Percentiles rank a stretch among this genome's conserved stretches.
These are phyloP conservation scores for Tenodera sinensis DNA, from an alignment of 2,888 invertebrate species.

Conservation along the genomic window DNA sequence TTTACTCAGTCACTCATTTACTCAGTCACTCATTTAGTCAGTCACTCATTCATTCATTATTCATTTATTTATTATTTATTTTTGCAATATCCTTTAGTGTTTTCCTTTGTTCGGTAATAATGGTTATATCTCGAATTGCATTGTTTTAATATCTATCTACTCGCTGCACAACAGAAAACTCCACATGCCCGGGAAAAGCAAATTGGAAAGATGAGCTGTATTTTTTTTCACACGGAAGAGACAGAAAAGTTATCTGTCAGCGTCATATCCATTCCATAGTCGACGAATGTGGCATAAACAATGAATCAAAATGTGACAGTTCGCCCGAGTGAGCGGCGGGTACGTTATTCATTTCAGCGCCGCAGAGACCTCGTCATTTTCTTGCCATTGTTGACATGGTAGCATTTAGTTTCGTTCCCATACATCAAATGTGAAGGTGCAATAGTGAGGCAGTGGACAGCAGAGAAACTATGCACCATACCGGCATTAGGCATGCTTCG, in stretches of 20 bases:
- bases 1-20: too few relatives aligned
- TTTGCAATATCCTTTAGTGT: too few relatives aligned
- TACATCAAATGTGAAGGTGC: not conserved
- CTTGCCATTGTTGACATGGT: not conserved
- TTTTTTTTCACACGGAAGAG: not conserved
- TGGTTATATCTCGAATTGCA: not conserved
- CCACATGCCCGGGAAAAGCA: not conserved
- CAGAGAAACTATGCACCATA: too few relatives aligned
- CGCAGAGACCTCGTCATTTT: not conserved
- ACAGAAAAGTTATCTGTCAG: not conserved
- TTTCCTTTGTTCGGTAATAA: too few relatives aligned
- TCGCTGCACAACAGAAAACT: not conserved
- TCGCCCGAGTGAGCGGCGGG: not conserved
- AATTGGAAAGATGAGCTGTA: not conserved
- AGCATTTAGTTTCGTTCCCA: not conserved
- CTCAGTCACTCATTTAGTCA: too few relatives aligned
- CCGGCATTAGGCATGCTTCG: too few relatives aligned
- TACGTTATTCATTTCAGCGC: not conserved
- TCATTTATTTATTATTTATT: too few relatives aligned
- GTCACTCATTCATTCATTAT: too few relatives aligned
- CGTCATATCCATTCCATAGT: not conserved
- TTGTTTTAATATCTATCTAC: not conserved
- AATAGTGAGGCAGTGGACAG: not conserved
- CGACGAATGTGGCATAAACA: not conserved
- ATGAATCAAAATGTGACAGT: not conserved